phyloP scores from a whole-genome alignment of 30 jellyfish, hydroid and myxozoan genomes.

The Phacellophora camtschatica region DNA sequence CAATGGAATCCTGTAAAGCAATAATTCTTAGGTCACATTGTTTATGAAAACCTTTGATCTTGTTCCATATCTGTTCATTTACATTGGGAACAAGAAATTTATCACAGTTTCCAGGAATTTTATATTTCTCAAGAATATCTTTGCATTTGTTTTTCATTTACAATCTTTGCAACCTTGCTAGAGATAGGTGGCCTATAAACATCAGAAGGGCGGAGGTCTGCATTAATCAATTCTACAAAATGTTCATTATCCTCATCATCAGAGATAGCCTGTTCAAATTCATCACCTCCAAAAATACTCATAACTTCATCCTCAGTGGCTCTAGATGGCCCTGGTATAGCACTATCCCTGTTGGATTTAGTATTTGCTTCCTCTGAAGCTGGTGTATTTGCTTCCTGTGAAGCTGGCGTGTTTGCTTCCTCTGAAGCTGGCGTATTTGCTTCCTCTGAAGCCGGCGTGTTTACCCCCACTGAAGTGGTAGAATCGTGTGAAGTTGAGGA shows the following conservation, averaged over 20 bases:
- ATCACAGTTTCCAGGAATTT: constrained; percentile 19
- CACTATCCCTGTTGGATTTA: not conserved
- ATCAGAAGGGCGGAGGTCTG: constrained; percentile 17
- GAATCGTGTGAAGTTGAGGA: not conserved
- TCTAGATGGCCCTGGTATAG: too few relatives aligned
- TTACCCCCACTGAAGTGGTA: not conserved
- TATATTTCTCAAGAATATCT: constrained; percentile 7
- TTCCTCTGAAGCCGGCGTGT: not conserved
- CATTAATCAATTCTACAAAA: too few relatives aligned
- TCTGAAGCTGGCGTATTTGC: constrained; percentile 7
- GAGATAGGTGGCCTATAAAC: constrained; percentile 30
- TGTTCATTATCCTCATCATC: too few relatives aligned
- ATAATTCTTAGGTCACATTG: not conserved
- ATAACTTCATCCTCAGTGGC: too few relatives aligned
- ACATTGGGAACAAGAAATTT: constrained; percentile 14
- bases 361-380: not conserved
- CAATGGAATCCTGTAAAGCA: too few relatives aligned
- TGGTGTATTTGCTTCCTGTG: not conserved
- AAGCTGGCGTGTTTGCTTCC: not conserved
- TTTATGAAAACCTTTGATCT: not conserved
- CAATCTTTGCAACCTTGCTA: constrained; percentile 34
- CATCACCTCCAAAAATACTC: too few relatives aligned
- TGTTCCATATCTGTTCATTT: constrained; percentile 30
- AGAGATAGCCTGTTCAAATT: too few relatives aligned
- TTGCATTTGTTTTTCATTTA: constrained; percentile 30